Evolutionary conservation across 2,113 vertebrate species (phyloP), one percentile per base, ranked within the genome.

Genomic region (Cyprinodon tularosa): DNA sequence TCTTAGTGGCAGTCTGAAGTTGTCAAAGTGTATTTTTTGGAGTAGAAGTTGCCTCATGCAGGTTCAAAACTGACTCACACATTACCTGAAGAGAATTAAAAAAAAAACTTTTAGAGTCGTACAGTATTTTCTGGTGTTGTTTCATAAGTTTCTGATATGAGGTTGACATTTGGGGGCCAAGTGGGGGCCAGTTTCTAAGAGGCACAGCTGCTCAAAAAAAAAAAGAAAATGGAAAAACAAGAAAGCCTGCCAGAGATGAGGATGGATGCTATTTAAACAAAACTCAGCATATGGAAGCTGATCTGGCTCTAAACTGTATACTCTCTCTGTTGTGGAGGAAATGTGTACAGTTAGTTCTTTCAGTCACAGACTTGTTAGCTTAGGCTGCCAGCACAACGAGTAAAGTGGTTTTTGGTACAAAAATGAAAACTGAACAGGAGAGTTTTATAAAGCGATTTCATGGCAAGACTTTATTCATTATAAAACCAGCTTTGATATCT

Each of bases 131-230:
- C 50, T 10, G 83, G 83, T 81, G 62, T 83, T 61, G 84, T 20
- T 70, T 29, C 20, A 15, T 20, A 29, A 57, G 15, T 66, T 68
- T 85, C 78, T 62, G 68, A 76, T 84, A 81, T 71, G 83, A 84
- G 74, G 70, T 79, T 61, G 62, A 71, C 72, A 63, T 59, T 10
- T 45, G 61, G 29, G 7, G 0, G 15, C 17, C 17, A 20, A 64
- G 1, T 47, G 37, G 62, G 36, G 37, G 75, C 11, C 29, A 73
- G 68, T 71, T 57, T 74, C 74, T 81, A 68, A 72, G 83, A 57
- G 75, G 74, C 82, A 86, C 88, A 90, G 85, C 89, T 90, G 90
- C 89, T 72, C 63, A 73, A 67, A n/a, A 68, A 67, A n/a, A 83
- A 72, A 82, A 78, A 78, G 87, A 80, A 50, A 69, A 67, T 39